Base-by-base conservation (phyloP, 2,797 vertebrate genomes). In the Fistularia commersonii region DNA sequence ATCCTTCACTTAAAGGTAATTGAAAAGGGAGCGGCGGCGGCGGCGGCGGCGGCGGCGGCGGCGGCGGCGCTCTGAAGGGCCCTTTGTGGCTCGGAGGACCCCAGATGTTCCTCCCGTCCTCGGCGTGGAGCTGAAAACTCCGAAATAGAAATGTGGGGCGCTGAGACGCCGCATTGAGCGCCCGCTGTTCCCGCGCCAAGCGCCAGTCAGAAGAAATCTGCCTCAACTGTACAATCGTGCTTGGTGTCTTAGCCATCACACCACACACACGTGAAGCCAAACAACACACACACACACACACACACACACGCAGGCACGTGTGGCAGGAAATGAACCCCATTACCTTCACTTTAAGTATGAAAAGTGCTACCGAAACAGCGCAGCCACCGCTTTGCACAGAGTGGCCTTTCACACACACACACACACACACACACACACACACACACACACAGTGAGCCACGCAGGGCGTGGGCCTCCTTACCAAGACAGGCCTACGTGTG, bases 281-380 rank as follows among this genome's bases (percentile, higher is more conserved):
- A 41, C 41, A 41, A 41, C 57, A 57, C 36, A 39, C 41, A 54
- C 40, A 38, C 23, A 42, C 44, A n/a, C n/a, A n/a, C n/a, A 33
- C 34, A 32, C 5, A 49, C 58, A 68, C 9, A 14, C 36, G 60
- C 49, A n/a, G n/a, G n/a, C n/a, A n/a, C n/a, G n/a, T n/a, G n/a
- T n/a, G n/a, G n/a, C 63, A 77, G 75, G 74, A 83, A 84, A 82
- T 80, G 54, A 76, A 61, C 67, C 72, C 65, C 54, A 75, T 80
- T 83, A 84, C 67, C 64, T 74, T 70, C 40, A 74, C 62, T 58
- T 60, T n/a, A 23, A 59, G 63, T 62, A 64, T 68, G 61, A 76
- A 78, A 76, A 63, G 62, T 63, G 61, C 63, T 58, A 52, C 63
- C 41, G 64, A 64, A 80, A 70, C 56, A 54, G 54, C 57, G 45